Conservation (phyloP, 92 coral and sea anemone genomes). For the Porites cylindrica region DNA sequence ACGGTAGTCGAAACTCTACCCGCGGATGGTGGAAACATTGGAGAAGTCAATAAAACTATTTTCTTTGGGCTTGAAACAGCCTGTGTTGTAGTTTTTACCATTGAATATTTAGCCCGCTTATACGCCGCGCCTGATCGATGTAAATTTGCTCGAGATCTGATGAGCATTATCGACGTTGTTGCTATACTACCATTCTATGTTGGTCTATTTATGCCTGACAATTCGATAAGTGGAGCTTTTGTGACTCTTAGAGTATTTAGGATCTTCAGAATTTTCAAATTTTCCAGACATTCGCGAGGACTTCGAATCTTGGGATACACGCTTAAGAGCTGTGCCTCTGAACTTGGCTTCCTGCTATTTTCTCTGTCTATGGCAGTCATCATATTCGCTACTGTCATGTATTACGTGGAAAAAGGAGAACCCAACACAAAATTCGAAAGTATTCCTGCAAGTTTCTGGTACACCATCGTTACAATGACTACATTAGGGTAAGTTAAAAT, state of each 20-base stretch:
- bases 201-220: conserved; percentile 96
- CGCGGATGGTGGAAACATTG: conserved; percentile 78
- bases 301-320: conserved; percentile 98
- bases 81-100: conserved; percentile 96
- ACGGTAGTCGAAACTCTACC: conserved; percentile 98
- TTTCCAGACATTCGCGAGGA: conserved; percentile 99
- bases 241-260: conserved; percentile 99
- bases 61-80: conserved; percentile 97
- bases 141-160: conserved; percentile 95
- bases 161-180: conserved; percentile 95
- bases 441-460: conserved; percentile 99
- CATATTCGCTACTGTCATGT: conserved; percentile 98
- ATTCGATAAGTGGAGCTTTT: conserved; percentile 99
- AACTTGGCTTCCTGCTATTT: conserved; percentile 94
- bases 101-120: conserved; percentile 94
- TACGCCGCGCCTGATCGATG: conserved; percentile 96
- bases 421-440: conserved; percentile 88
- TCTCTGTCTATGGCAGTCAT: conserved; percentile 99
- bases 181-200: conserved; percentile 95
- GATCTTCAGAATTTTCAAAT: conserved; percentile 99
- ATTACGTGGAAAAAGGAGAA: conserved; percentile 94
- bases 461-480: conserved; percentile 99
- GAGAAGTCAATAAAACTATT: conserved; percentile 71
- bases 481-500: conserved; percentile 93
- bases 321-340: conserved; percentile 97